phyloP scores from a whole-genome alignment of 2,113 vertebrate species.

The Burhinus oedicnemus region DNA sequence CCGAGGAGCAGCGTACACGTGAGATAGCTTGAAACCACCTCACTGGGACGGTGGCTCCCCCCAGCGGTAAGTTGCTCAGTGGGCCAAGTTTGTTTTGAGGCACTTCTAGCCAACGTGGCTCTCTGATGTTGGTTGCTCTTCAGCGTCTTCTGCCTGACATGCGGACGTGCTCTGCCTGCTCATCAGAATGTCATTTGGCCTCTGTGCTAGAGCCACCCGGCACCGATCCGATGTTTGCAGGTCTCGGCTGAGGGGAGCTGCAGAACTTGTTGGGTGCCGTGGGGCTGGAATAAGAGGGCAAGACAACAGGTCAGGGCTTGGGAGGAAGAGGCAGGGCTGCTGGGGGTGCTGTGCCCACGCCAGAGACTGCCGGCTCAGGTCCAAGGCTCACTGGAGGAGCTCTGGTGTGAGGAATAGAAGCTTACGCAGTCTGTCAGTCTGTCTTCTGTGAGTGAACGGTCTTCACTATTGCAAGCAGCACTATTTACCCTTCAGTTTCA shows the following conservation, averaged over 20 bases:
- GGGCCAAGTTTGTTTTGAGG: neutral
- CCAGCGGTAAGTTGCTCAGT: too few species aligned
- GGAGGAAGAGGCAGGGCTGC: neutral
- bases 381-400: neutral
- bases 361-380: neutral
- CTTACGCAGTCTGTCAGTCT: neutral
- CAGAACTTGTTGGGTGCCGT: neutral
- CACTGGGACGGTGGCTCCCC: too few species aligned
- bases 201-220: neutral
- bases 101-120: neutral
- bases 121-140: neutral
- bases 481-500: slow-evolving; percentile 23
- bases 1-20: neutral
- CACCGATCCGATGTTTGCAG: neutral
- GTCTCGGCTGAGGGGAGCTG: neutral
- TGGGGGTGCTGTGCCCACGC: neutral
- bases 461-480: neutral
- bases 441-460: neutral
- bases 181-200: accelerated
- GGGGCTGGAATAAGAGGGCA: neutral
- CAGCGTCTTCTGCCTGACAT: neutral
- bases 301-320: neutral
- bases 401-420: neutral
- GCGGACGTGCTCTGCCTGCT: neutral
- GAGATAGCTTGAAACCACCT: neutral